These are phyloP conservation scores for Phrixothrix hirtus DNA, from an alignment of 2,888 invertebrate species.

Conservation along the genomic window DNA sequence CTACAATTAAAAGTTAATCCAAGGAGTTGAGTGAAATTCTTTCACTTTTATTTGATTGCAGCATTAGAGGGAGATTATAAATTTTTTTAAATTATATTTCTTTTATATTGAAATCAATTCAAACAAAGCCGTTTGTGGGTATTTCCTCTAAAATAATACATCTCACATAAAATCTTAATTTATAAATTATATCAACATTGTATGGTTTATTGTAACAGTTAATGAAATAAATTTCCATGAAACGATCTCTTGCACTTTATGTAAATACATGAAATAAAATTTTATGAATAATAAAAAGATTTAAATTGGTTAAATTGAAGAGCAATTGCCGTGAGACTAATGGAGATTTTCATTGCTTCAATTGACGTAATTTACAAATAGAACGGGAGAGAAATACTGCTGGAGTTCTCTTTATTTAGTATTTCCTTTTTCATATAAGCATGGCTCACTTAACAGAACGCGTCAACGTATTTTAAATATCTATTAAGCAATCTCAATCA, in stretches of 20 bases:
- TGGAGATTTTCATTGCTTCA: conserved; percentile 53
- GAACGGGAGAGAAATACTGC: conserved; percentile 42
- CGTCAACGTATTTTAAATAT: conserved; percentile 27
- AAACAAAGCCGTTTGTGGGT: too few relatives aligned
- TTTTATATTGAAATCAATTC: too few relatives aligned
- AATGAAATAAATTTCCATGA: conserved; percentile 23
- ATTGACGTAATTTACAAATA: conserved; percentile 53
- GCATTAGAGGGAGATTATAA: too few relatives aligned
- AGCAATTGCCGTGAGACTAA: conserved; percentile 57
- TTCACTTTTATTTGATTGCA: neutral
- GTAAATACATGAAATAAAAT: conserved; percentile 47
- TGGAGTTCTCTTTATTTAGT: conserved; percentile 41
- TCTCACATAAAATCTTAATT: too few relatives aligned
- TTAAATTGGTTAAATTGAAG: conserved; percentile 57
- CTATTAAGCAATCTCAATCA: conserved; percentile 26
- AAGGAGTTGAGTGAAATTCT: neutral
- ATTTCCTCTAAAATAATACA: too few relatives aligned
- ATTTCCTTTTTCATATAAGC: conserved; percentile 41
- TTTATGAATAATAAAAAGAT: conserved; percentile 58
- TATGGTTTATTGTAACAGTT: conserved; percentile 12
- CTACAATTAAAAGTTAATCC: neutral
- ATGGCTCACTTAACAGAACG: conserved; percentile 24
- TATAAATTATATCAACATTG: conserved; percentile 16
- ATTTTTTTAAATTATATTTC: too few relatives aligned
- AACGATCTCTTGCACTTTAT: conserved; percentile 21